phyloP scores from a whole-genome alignment of 1,140 invertebrate species.

The Thrips palmi region DNA sequence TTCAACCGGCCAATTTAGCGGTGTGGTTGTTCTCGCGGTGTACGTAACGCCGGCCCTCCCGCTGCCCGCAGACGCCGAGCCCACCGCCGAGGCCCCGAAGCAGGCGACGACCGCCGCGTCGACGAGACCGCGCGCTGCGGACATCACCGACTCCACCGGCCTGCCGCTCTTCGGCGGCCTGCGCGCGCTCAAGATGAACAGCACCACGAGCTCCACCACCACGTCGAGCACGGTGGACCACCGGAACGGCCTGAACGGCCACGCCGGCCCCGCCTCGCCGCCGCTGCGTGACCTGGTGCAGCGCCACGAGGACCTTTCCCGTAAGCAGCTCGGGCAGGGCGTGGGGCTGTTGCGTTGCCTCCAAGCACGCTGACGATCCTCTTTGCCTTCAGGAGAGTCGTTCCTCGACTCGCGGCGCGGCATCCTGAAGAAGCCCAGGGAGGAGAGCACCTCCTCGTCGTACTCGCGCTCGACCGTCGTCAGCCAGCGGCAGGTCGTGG shows the following conservation, averaged over 20 bases:
- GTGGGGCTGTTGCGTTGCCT: background rate
- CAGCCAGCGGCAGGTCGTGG: conserved; percentile 13
- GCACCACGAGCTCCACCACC: too few species aligned
- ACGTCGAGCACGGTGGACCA: too few species aligned
- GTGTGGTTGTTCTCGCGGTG: too few species aligned
- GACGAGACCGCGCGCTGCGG: too few species aligned
- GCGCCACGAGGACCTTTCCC: conserved; percentile 18
- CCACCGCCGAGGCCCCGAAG: too few species aligned
- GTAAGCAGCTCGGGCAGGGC: conserved; percentile 13
- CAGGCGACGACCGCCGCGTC: too few species aligned
- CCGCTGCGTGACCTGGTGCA: conserved; percentile 19
- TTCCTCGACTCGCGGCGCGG: conserved; percentile 9
- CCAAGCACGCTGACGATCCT: too few species aligned
- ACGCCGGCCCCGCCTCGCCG: conserved; percentile 17
- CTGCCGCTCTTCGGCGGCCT: conserved; percentile 20
- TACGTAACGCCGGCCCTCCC: too few species aligned
- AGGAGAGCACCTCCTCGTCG: conserved; percentile 1
- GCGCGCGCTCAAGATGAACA: conserved; percentile 15
- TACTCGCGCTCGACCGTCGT: conserved; percentile 12
- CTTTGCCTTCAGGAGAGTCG: conserved; percentile 10
- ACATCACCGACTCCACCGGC: conserved; percentile 16
- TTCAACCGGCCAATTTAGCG: background rate
- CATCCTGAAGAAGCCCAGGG: conserved; percentile 9
- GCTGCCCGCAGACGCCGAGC: too few species aligned
- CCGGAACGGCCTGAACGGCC: conserved; percentile 5